A percentile compares a stretch with the other conserved stretches of the same genome.
Conservation (phyloP, 2,113 vertebrate genomes). For the Poicephalus gulielmi region DNA sequence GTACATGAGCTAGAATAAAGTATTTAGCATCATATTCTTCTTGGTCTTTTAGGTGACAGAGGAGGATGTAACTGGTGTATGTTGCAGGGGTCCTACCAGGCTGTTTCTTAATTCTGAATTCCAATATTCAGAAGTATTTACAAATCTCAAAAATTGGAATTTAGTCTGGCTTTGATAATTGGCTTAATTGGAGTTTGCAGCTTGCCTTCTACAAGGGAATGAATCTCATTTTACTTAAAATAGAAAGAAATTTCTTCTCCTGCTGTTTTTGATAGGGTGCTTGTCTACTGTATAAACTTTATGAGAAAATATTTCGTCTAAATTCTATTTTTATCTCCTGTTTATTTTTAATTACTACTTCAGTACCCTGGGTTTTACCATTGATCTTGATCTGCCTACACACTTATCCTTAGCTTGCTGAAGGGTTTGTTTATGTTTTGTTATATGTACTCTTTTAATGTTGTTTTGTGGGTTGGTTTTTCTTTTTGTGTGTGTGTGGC, state of each 20-base stretch:
- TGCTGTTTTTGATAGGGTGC: constrained; percentile 15
- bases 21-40: not conserved
- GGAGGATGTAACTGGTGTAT: too few species aligned
- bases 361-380: constrained; percentile 35
- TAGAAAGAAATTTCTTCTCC: not conserved
- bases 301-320: constrained; percentile 44
- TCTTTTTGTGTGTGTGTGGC: not conserved
- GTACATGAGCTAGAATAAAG: not conserved
- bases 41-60: not conserved
- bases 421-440: constrained; percentile 57
- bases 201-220: not conserved
- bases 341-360: constrained; percentile 70
- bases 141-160: not conserved
- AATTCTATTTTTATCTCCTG: constrained; percentile 56
- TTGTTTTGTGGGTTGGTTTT: not conserved
- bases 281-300: constrained; percentile 9
- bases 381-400: constrained; percentile 59
- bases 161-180: not conserved
- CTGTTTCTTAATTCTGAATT: not conserved
- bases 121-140: not conserved
- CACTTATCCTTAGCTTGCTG: constrained; percentile 40
- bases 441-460: constrained; percentile 4
- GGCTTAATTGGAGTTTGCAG: not conserved
- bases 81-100: not conserved
- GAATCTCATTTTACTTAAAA: constrained; percentile 32